Percentiles rank a stretch among this genome's conserved stretches.
Conservation (phyloP, 2,888 invertebrate genomes). For the Phorcus lineatus region DNA sequence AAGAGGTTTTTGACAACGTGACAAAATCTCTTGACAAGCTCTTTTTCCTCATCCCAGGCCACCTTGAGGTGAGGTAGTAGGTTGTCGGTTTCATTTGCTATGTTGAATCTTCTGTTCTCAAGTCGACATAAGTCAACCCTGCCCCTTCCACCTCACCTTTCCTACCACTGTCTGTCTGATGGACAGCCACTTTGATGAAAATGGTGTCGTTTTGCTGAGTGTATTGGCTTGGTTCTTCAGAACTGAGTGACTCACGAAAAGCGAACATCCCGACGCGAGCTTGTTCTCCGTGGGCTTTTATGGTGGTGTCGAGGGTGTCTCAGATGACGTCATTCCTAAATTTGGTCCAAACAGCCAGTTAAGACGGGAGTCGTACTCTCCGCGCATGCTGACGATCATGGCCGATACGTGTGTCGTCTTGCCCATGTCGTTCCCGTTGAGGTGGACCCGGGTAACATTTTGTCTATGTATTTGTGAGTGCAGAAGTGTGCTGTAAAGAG, state of each 20-base stretch:
- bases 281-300: slow-evolving; percentile 70
- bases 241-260: slow-evolving; percentile 62
- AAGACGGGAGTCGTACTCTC: slow-evolving; percentile 70
- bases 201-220: slow-evolving; percentile 63
- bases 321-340: slow-evolving; percentile 56
- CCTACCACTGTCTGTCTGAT: background rate
- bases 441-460: slow-evolving; percentile 72
- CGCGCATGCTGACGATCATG: slow-evolving; percentile 72
- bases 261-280: slow-evolving; percentile 68
- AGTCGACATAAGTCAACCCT: background rate
- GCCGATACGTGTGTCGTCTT: slow-evolving; percentile 68
- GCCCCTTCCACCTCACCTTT: background rate
- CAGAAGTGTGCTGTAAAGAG: slow-evolving; percentile 72
- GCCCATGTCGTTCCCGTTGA: slow-evolving; percentile 73
- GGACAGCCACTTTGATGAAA: slow-evolving; percentile 59
- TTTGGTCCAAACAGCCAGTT: slow-evolving; percentile 71
- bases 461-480: slow-evolving; percentile 68
- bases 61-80: too few species aligned
- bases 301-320: slow-evolving; percentile 69
- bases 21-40: too few species aligned
- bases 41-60: too few species aligned
- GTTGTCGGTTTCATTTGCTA: too few species aligned
- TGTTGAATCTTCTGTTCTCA: too few species aligned
- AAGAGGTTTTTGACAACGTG: too few species aligned
- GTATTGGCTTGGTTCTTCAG: slow-evolving; percentile 52